phyloP scores from a whole-genome alignment of 2,888 invertebrate genomes.

The Cheilosia variabilis region DNA sequence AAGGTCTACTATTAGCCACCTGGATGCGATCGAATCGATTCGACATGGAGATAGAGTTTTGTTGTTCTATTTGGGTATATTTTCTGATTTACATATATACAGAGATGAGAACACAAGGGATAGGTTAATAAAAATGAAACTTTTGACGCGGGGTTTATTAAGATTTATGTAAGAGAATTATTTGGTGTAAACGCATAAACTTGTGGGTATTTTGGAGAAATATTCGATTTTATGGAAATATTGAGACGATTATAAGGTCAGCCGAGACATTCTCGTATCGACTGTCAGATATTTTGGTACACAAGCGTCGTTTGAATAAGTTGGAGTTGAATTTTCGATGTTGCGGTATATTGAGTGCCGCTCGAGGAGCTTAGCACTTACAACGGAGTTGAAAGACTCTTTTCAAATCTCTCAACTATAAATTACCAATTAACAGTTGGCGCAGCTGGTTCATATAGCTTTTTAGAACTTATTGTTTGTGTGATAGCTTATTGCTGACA shows the following conservation, averaged over 20 bases:
- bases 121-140: constrained; percentile 8
- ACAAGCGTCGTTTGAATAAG: no score
- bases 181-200: constrained; percentile 36
- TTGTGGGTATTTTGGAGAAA: neutral
- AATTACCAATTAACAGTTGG: no score
- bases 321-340: no score
- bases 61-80: constrained; percentile 17
- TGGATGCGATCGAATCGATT: constrained; percentile 11
- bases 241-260: constrained; percentile 13
- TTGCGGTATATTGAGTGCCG: no score
- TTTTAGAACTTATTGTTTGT: no score
- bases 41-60: constrained; percentile 8
- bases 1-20: constrained; percentile 1
- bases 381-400: no score
- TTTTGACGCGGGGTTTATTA: constrained; percentile 31
- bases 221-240: neutral
- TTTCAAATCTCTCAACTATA: no score
- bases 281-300: no score
- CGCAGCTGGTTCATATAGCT: no score
- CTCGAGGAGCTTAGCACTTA: no score
- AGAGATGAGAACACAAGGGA: constrained; percentile 18
- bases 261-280: neutral
- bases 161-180: constrained; percentile 29
- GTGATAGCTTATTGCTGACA: no score
- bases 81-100: constrained; percentile 27